These are phyloP conservation scores for Cirrhinus mrigala DNA, from an alignment of 2,797 vertebrate genomes.

Conservation along the genomic window DNA sequence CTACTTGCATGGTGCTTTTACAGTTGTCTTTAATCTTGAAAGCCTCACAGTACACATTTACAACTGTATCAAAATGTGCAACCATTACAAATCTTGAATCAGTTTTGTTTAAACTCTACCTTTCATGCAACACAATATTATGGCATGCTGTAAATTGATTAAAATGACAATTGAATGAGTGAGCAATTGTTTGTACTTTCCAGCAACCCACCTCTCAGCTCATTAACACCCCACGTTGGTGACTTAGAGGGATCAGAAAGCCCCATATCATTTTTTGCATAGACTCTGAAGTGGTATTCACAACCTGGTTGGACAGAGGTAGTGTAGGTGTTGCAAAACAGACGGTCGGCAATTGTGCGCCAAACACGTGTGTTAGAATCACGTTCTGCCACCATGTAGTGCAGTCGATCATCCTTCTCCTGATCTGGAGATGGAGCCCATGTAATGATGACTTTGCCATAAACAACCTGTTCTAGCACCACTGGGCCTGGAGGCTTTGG, in stretches of 20 bases:
- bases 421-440: conserved; percentile 88
- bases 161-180: background rate
- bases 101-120: too few species aligned
- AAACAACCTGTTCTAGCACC: conserved; percentile 81
- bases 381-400: conserved; percentile 80
- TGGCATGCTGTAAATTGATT: background rate
- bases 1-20: background rate
- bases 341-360: conserved; percentile 77
- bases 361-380: conserved; percentile 79
- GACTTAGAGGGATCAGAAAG: conserved; percentile 83
- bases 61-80: background rate
- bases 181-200: background rate
- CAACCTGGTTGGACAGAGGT: conserved; percentile 76
- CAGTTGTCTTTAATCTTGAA: background rate
- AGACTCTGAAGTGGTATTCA: conserved; percentile 85
- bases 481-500: conserved; percentile 85
- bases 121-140: background rate
- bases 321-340: conserved; percentile 83
- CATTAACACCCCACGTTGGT: conserved; percentile 80
- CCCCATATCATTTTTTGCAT: conserved; percentile 87
- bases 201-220: conserved; percentile 74
- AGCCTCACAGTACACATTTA: background rate
- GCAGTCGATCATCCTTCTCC: conserved; percentile 75
- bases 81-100: background rate
- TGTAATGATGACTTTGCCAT: conserved; percentile 78